A percentile compares a stretch with the other conserved stretches of the same genome.
These are phyloP conservation scores for Erpornis zantholeuca DNA, from an alignment of 2,113 vertebrate species.

Conservation along the genomic window DNA sequence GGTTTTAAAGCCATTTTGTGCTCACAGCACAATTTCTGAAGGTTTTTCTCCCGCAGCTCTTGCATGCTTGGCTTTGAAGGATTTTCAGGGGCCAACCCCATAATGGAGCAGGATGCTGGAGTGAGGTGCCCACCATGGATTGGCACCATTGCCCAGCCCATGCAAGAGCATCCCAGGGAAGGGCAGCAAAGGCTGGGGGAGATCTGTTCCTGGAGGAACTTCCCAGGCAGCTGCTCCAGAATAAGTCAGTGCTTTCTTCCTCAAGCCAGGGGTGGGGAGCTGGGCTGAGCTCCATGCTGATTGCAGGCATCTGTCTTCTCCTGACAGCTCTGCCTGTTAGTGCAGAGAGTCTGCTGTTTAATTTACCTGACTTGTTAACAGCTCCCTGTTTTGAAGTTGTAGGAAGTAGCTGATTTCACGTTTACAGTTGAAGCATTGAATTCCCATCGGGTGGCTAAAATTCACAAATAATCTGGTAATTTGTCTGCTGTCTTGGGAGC, in stretches of 20 bases:
- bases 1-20: not conserved
- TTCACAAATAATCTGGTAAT: constrained; percentile 69
- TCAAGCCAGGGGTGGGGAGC: not conserved
- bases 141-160: not conserved
- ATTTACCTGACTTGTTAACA: constrained; percentile 76
- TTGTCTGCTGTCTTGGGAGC: constrained; percentile 43
- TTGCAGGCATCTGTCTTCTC: constrained; percentile 72
- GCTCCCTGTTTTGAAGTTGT: constrained; percentile 69
- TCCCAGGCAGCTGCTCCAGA: not conserved
- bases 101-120: not conserved
- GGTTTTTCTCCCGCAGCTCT: not conserved
- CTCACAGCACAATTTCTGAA: not conserved
- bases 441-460: constrained; percentile 56
- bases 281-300: constrained; percentile 35
- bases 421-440: constrained; percentile 52
- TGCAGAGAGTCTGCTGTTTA: constrained; percentile 67
- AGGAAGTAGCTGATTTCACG: constrained; percentile 62
- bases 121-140: accelerated
- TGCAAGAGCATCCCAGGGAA: not conserved
- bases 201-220: not conserved
- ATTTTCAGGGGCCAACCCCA: not conserved
- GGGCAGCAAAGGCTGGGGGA: not conserved
- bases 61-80: not conserved
- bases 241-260: not conserved
- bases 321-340: constrained; percentile 72